Percentiles rank a stretch among this genome's conserved stretches.
These are phyloP conservation scores for Pteropus rufus DNA, from an alignment of 2,797 vertebrate genomes.

Conservation along the genomic window DNA sequence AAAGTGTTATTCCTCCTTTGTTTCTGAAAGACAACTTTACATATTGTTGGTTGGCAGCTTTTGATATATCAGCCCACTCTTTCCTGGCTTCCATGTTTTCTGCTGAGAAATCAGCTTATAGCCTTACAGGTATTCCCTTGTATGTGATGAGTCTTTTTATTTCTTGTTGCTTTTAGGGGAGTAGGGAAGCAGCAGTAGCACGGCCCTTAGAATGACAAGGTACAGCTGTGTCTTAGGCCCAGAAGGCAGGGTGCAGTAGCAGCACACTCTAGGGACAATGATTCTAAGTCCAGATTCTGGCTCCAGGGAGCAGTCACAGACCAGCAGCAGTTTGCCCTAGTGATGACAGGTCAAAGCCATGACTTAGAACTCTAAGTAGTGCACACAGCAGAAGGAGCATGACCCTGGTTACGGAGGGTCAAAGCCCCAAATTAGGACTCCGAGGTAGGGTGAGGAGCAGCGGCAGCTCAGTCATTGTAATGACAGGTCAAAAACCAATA, in stretches of 20 bases:
- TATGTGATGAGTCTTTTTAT: neutral
- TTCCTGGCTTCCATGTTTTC: neutral
- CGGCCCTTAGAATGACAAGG: neutral
- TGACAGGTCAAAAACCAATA: neutral
- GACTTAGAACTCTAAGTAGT: neutral
- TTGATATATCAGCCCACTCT: neutral
- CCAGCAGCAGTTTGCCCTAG: neutral
- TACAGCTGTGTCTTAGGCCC: no score
- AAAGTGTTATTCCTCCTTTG: neutral
- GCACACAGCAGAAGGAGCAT: neutral
- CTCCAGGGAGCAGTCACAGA: neutral
- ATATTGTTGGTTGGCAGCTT: neutral
- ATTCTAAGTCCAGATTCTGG: neutral
- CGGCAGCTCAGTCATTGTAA: neutral
- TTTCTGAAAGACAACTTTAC: neutral
- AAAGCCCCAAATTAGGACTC: neutral
- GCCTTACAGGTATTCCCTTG: neutral
- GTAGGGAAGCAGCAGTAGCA: neutral
- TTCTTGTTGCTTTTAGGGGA: neutral
- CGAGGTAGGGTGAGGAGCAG: neutral
- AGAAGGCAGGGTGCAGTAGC: neutral
- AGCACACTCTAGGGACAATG: neutral
- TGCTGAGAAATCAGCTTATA: neutral
- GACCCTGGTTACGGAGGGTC: neutral
- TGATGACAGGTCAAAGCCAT: neutral